Evolutionary conservation across 2,797 vertebrate species (phyloP).

Genomic region (Lithobates pipiens): DNA sequence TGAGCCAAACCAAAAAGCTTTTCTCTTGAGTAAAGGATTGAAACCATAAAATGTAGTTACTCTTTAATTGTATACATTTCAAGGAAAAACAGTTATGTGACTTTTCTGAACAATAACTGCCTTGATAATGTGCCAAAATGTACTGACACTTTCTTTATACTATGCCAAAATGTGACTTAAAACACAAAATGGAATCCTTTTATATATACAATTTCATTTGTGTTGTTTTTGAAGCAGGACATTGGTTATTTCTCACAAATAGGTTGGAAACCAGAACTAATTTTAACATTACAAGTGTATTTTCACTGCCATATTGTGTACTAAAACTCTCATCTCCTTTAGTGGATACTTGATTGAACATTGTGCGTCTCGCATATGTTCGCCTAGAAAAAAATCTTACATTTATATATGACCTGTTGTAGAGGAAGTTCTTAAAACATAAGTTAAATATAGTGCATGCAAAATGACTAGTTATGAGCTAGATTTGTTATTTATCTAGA

Average conservation of each 20-base stretch:
- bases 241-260: conserved; percentile 1
- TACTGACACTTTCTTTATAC: neutral
- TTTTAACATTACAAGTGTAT: too few species aligned
- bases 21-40: conserved; percentile 91
- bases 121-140: conserved; percentile 18
- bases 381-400: too few species aligned
- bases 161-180: neutral
- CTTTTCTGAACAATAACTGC: neutral
- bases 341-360: neutral
- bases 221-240: neutral
- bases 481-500: neutral
- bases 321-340: neutral
- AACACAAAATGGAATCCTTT: neutral
- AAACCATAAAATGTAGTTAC: conserved; percentile 63
- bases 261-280: neutral
- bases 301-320: neutral
- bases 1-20: conserved; percentile 88
- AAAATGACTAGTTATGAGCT: neutral
- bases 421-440: neutral
- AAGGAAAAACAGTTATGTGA: conserved; percentile 44
- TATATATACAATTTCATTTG: neutral
- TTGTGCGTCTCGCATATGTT: neutral
- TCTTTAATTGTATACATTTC: conserved; percentile 49
- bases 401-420: neutral
- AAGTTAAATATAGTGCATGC: neutral